Base-by-base conservation (phyloP, 2,888 invertebrate species). In the Helleia helle region DNA sequence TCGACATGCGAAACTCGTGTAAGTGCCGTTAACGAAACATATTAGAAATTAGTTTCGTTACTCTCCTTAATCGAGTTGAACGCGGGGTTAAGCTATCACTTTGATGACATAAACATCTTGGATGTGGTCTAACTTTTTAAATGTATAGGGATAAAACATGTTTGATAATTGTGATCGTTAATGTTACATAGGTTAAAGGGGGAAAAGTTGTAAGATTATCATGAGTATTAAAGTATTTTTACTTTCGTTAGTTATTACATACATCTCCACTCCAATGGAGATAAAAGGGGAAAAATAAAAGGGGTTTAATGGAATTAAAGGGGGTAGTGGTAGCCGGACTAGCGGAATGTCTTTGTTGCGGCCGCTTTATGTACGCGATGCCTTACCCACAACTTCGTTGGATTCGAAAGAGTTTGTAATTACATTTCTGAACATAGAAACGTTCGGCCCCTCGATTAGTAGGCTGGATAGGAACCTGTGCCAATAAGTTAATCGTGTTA, bases 291-390 rank as follows among this genome's bases (percentile, higher is more conserved):
- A 68, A 73, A 79, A 77, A 80, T 76, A 80, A 76, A 80, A 80
- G 76, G 80, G 76, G 77, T 79, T 75, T 83, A 83, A 81, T 83
- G 81, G 81, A 80, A 83, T 84, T 80, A 84, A 81, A 80, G 50
- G 50, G 22, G 22, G 22, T 22, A 3, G 22, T 22, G n/a, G n/a
- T 47, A 75, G 72, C 71, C 71, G 77, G 74, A 75, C 75, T 73
- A 70, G 65, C 59, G 71, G 75, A 71, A 74, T 76, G 79, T 76
- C 73, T 77, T 79, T 76, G 77, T 74, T 70, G 59, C 37, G 37
- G 15, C 30, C 37, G 25, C 25, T 27, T 42, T 30, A 31, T 31
- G 68, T 65, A 38, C 44, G 27, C 41, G 25, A 38, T 13, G 11
- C 17, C 18, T 31, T 31, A 9, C 24, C 28, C 14, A 13, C 37